These are phyloP conservation scores for Caenorhabditis macrosperma DNA, from an alignment of 2,888 invertebrate genomes.

Conservation along the genomic window DNA sequence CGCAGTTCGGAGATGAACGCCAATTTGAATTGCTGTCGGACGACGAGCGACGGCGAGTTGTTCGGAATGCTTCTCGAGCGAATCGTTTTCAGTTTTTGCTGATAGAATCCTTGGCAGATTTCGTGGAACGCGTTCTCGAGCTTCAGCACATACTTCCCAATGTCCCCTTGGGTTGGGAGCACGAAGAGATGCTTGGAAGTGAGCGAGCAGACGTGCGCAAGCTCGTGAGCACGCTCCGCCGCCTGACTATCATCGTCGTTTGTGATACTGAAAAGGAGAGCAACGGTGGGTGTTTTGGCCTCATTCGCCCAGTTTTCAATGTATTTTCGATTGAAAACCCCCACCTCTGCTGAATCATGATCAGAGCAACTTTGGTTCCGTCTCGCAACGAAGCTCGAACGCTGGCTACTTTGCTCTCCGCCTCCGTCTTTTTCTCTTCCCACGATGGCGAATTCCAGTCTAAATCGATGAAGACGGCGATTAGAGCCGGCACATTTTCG, in stretches of 20 bases:
- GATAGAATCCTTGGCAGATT: constrained; percentile 92
- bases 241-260: constrained; percentile 85
- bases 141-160: constrained; percentile 82
- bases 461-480: constrained; percentile 93
- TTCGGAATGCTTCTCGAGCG: constrained; percentile 76
- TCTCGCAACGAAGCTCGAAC: constrained; percentile 60
- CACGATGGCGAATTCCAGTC: constrained; percentile 96
- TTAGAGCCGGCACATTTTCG: constrained; percentile 86
- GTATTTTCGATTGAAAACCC: constrained; percentile 1
- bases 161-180: constrained; percentile 83
- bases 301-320: neutral
- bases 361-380: constrained; percentile 64
- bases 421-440: constrained; percentile 94
- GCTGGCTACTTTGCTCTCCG: constrained; percentile 83
- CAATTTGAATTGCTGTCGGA: constrained; percentile 96
- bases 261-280: constrained; percentile 44
- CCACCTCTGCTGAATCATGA: constrained; percentile 71
- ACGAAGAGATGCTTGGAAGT: constrained; percentile 93
- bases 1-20: constrained; percentile 95
- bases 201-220: constrained; percentile 93
- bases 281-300: neutral
- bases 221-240: constrained; percentile 91
- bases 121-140: constrained; percentile 95
- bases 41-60: constrained; percentile 86
- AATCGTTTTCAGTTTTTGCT: constrained; percentile 86